Evolutionary conservation across 2,888 invertebrate species (phyloP).

Genomic region (Ichneumoninae sp.): DNA sequence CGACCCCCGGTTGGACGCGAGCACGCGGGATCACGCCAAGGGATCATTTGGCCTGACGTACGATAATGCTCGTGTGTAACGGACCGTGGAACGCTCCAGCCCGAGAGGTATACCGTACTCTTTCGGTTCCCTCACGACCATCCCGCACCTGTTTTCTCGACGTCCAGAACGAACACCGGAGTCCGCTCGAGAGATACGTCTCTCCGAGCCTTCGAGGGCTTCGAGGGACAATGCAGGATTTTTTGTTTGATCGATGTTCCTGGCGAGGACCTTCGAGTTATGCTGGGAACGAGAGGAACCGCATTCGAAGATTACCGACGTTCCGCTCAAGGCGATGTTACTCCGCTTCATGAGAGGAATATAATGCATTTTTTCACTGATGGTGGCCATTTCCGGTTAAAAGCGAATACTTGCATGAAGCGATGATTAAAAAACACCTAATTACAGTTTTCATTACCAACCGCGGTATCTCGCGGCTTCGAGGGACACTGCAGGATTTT

Average conservation of each 20-base stretch:
- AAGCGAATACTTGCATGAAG: too few relatives aligned
- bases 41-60: slow-evolving; percentile 77
- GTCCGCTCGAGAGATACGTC: slow-evolving; percentile 11
- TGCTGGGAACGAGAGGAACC: neutral
- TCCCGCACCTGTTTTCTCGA: slow-evolving; percentile 52
- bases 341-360: too few relatives aligned
- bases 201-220: neutral
- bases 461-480: neutral
- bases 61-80: slow-evolving; percentile 80
- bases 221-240: neutral
- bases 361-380: too few relatives aligned
- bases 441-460: too few relatives aligned
- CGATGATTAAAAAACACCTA: too few relatives aligned
- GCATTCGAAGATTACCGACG: neutral
- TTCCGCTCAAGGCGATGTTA: neutral
- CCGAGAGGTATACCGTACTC: slow-evolving; percentile 21
- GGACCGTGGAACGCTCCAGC: slow-evolving; percentile 68
- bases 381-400: too few relatives aligned
- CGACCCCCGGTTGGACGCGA: neutral
- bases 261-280: neutral
- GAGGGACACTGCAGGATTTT: neutral
- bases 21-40: slow-evolving; percentile 61
- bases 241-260: slow-evolving; percentile 4
- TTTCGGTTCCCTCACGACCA: slow-evolving; percentile 19
- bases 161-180: slow-evolving; percentile 9